These are phyloP conservation scores for Drosophila melanosoma DNA, from an alignment of 2,888 invertebrate species.

Conservation along the genomic window DNA sequence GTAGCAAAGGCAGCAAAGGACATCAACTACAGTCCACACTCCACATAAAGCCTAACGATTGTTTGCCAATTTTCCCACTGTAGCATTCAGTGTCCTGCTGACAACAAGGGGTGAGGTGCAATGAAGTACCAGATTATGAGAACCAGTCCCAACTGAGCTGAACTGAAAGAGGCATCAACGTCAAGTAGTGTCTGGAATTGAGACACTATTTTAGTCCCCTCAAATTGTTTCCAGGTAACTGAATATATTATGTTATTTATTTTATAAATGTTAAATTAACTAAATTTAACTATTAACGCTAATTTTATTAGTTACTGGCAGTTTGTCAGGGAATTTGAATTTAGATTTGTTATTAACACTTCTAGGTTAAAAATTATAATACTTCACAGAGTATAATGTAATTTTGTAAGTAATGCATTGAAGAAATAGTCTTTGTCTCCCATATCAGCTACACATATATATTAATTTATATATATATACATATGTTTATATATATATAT, in stretches of 20 bases:
- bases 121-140: slow-evolving; percentile 44
- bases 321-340: background rate
- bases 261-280: background rate
- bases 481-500: no score
- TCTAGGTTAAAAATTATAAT: background rate
- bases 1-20: slow-evolving; percentile 39
- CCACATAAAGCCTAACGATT: slow-evolving; percentile 64
- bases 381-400: background rate
- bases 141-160: slow-evolving; percentile 60
- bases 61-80: slow-evolving; percentile 83
- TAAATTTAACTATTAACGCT: background rate
- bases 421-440: background rate
- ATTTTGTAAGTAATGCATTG: background rate
- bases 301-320: background rate
- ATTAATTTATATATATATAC: background rate
- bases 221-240: background rate
- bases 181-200: slow-evolving; percentile 58
- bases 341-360: background rate
- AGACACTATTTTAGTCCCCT: slow-evolving; percentile 27
- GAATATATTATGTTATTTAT: background rate
- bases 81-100: slow-evolving; percentile 59
- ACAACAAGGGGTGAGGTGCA: slow-evolving; percentile 11
- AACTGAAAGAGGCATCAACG: slow-evolving; percentile 45
- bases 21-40: slow-evolving; percentile 14
- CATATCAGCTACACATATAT: no score